Base-by-base conservation (phyloP, 37 sponge, comb jelly and placozoan species). In the Crambe crambe region DNA sequence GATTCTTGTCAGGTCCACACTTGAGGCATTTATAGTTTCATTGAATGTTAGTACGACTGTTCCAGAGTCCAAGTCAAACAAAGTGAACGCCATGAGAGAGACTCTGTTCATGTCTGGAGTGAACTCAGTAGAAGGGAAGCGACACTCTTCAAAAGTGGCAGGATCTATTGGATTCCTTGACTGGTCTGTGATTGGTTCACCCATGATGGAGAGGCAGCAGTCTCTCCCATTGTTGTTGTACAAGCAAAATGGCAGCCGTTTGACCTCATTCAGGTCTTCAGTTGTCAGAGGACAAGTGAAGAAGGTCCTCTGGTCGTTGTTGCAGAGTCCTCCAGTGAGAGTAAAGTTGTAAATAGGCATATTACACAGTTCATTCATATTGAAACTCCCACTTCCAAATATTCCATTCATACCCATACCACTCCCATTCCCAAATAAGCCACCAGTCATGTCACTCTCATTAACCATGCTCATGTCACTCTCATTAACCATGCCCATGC, bases 201-300 rank as follows among this genome's bases (percentile, higher is more conserved):
- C 91, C 51, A 68, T 57, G 32, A 90, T 54, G 3, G 83, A 51
- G 1, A 96, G 72, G 39, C 90, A 90, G 69, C 97, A 96, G 59
- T 96, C 93, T 34, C 15, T 0, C 12, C 89, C 89, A 74, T 81
- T 56, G 56, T 85, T 71, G 61, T 73, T 84, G 51, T 78, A 73
- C 2, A 81, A 66, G 73, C 97, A 96, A 25, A 96, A 29, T 9
- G 81, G 73, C 31, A 72, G 69, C n/a, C 89, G 64, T 57, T 96
- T 96, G 54, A 96, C 77, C 67, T 93, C 94, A 56, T 96, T 96
- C 42, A 96, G 58, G 64, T 93, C 97, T 40, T 56, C 38, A 57
- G 22, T 42, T 9, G 86, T 80, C 35, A 96, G 86, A 22, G 43
- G 23, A 73, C 93, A 96, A 27, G 80, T 82, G 74, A 90, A 85